Evolutionary conservation across 2,113 vertebrate genomes (phyloP).

Genomic region (Prochilodus magdalenae): DNA sequence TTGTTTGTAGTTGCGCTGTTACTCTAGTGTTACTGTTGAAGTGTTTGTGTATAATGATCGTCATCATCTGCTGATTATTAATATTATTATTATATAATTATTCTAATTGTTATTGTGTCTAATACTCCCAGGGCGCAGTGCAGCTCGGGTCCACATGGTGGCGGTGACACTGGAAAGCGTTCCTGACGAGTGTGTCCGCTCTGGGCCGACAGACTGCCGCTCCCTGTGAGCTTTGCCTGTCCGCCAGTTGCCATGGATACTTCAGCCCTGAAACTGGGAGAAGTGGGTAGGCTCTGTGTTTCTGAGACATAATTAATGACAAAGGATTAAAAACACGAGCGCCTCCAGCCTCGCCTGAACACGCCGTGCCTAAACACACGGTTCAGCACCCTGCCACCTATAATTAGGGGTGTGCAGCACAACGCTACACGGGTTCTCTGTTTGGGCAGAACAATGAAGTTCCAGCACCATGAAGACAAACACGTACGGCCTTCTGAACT

Average conservation of each 20-base stretch:
- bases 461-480: neutral
- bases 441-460: too few species aligned
- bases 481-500: neutral
- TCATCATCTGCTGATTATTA: too few species aligned
- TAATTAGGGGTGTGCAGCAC: slow-evolving; percentile 62
- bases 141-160: slow-evolving; percentile 36
- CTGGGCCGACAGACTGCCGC: slow-evolving; percentile 55
- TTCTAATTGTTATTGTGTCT: too few species aligned
- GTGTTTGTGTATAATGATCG: too few species aligned
- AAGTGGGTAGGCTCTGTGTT: slow-evolving; percentile 72
- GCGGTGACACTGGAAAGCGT: neutral
- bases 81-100: too few species aligned
- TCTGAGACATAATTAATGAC: slow-evolving; percentile 79
- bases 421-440: neutral
- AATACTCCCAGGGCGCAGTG: neutral
- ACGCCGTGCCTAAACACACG: slow-evolving; percentile 64
- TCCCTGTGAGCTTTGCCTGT: slow-evolving; percentile 61
- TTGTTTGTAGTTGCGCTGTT: too few species aligned
- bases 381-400: slow-evolving; percentile 69
- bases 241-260: slow-evolving; percentile 79
- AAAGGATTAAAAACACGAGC: slow-evolving; percentile 74
- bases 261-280: slow-evolving; percentile 63
- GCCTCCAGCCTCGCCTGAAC: slow-evolving; percentile 62
- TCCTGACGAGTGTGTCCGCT: slow-evolving; percentile 22
- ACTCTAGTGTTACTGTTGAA: too few species aligned